Conservation (phyloP, 1,140 invertebrate species). For the Drosophila biarmipes region DNA sequence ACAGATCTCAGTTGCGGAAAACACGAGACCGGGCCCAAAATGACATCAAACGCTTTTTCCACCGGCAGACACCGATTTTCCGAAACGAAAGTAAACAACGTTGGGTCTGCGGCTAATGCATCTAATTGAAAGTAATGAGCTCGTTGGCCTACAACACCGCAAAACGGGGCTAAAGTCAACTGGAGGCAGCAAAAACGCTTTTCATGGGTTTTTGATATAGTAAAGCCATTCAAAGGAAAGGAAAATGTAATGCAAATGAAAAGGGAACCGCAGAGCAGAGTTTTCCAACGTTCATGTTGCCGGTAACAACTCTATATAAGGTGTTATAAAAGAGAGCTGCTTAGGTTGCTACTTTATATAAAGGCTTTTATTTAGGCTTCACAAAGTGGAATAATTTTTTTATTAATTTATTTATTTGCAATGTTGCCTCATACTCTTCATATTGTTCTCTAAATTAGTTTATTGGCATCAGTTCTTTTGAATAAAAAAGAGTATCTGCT, state of each 20-base stretch:
- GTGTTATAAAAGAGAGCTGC: neutral
- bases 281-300: slow-evolving; percentile 15
- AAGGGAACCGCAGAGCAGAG: slow-evolving; percentile 21
- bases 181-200: slow-evolving; percentile 18
- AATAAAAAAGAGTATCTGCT: neutral
- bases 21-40: neutral
- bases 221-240: slow-evolving; percentile 21
- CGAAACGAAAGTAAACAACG: slow-evolving; percentile 42
- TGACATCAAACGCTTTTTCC: slow-evolving; percentile 30
- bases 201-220: slow-evolving; percentile 30
- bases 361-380: too few species aligned
- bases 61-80: slow-evolving; percentile 36
- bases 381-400: too few species aligned
- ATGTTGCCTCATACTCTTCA: too few species aligned
- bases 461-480: neutral
- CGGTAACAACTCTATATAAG: slow-evolving; percentile 19
- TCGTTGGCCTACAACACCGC: slow-evolving; percentile 54
- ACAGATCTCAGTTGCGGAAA: slow-evolving; percentile 22
- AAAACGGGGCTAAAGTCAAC: slow-evolving; percentile 47
- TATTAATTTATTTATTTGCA: neutral
- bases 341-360: too few species aligned
- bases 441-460: neutral
- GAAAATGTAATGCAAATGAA: slow-evolving; percentile 47
- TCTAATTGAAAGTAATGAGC: slow-evolving; percentile 66
- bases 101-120: slow-evolving; percentile 18